Evolutionary conservation across 1,140 invertebrate genomes (phyloP), one percentile per base, ranked within the genome.

Genomic region (Trypoxylus dichotomus): DNA sequence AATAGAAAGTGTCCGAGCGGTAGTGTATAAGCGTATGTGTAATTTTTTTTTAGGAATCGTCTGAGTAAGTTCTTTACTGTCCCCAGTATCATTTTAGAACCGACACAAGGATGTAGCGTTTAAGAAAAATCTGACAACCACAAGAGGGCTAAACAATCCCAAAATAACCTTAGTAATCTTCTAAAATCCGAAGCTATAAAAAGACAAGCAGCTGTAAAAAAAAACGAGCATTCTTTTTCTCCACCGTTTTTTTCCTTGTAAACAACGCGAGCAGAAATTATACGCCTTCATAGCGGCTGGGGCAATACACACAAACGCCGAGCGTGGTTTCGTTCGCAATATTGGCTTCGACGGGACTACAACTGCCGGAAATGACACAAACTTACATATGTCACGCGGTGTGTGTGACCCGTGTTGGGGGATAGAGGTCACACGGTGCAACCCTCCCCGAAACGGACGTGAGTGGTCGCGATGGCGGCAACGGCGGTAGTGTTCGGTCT

Each of bases 321-420:
- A n/a, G 10, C 19, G 74, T 75, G 41, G 47, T 75, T 75, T 8
- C 13, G 24, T 75, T 7, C 10, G 7, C 54, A 11, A 58, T 29
- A 42, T 54, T 29, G 42, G 54, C 24, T 19, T 54, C 60, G n/a
- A 24, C 32, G 43, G 54, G 29, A 37, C 13, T 32, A 24, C 74
- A 76, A 76, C 74, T 76, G 74, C 42, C 74, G 74, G 74, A 76
- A 76, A 43, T 76, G 42, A 60, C 42, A 76, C 74, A 76, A 76
- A 29, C 32, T 76, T 76, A 60, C 74, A 76, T 76, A 76, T 76
- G 74, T 76, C 74, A 76, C 74, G 43, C 42, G 74, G 74, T 47
- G 24, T 74, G 42, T 27, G 74, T 76, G 74, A 76, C 74, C 74
- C 43, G n/a, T 54, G 41, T 43, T 21, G 74, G 42, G 42, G 74